These are phyloP conservation scores for Bugulina stolonifera DNA, from an alignment of 2,888 invertebrate genomes.

Conservation along the genomic window DNA sequence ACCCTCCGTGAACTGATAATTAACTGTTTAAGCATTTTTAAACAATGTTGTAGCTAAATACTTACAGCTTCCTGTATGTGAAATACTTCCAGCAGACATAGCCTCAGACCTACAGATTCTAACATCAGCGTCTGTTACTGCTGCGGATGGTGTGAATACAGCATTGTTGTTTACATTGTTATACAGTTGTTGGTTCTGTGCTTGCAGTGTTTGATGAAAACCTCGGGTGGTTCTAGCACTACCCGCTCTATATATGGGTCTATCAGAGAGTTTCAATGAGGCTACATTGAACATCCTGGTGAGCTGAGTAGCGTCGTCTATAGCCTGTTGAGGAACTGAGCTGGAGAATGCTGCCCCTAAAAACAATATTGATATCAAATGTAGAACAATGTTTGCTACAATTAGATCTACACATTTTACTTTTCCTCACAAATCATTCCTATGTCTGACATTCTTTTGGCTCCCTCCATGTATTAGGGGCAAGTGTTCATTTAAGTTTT, in stretches of 20 bases:
- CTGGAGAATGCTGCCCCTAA: conserved; percentile 11
- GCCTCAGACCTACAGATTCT: not conserved
- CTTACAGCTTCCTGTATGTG: not conserved
- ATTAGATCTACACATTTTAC: too few relatives aligned
- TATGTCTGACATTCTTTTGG: too few relatives aligned
- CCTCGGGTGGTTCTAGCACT: conserved; percentile 9
- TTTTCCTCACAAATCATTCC: too few relatives aligned
- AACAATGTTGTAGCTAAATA: too few relatives aligned
- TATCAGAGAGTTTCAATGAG: not conserved
- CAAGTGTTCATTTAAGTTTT: too few relatives aligned
- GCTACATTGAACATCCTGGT: not conserved
- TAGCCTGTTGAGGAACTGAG: not conserved
- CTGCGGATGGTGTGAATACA: not conserved
- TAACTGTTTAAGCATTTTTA: too few relatives aligned
- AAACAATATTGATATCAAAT: too few relatives aligned
- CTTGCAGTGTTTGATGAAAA: conserved; percentile 11
- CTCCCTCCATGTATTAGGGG: too few relatives aligned
- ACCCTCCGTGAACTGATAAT: too few relatives aligned
- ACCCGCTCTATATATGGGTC: not conserved
- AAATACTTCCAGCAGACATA: not conserved
- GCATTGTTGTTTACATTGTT: not conserved
- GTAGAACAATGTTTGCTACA: too few relatives aligned
- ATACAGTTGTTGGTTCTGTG: not conserved
- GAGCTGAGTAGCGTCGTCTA: not conserved
- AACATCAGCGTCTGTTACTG: not conserved